phyloP scores from a whole-genome alignment of 2,888 invertebrate genomes.

The Shargacucullia verbasci region DNA sequence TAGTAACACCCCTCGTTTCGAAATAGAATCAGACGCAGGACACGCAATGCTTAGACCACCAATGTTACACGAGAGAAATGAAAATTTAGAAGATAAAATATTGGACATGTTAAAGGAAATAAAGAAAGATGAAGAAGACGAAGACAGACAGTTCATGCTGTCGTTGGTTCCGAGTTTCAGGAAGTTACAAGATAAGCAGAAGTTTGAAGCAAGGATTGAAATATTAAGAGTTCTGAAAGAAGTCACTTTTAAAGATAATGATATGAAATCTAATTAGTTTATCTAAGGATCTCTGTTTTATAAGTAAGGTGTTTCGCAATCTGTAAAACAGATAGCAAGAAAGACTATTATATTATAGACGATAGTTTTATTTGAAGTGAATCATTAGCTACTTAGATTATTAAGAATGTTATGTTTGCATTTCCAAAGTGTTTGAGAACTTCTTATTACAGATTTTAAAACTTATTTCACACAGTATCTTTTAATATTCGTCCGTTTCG shows the following conservation, averaged over 20 bases:
- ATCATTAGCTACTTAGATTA: too few species aligned
- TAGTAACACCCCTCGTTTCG: slow-evolving; percentile 24
- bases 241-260: slow-evolving; percentile 60
- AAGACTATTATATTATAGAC: too few species aligned
- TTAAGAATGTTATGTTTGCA: too few species aligned
- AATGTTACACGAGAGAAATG: slow-evolving; percentile 53
- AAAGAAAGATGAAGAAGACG: slow-evolving; percentile 68
- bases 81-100: slow-evolving; percentile 62
- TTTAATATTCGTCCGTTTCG: too few species aligned
- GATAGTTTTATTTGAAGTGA: too few species aligned
- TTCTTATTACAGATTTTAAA: too few species aligned
- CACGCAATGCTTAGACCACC: slow-evolving; percentile 40
- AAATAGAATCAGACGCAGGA: slow-evolving; percentile 34
- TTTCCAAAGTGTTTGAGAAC: too few species aligned
- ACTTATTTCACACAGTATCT: too few species aligned
- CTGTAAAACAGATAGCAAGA: too few species aligned
- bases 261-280: slow-evolving; percentile 1
- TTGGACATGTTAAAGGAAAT: slow-evolving; percentile 64
- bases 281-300: background rate
- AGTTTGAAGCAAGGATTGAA: slow-evolving; percentile 74
- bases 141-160: slow-evolving; percentile 73
- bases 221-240: slow-evolving; percentile 70
- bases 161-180: slow-evolving; percentile 73
- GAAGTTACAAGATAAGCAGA: slow-evolving; percentile 67
- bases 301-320: too few species aligned